Evolutionary conservation across 2,113 vertebrate species (phyloP), one percentile per base, ranked within the genome.

Genomic region (Corythornis madagascariensis): DNA sequence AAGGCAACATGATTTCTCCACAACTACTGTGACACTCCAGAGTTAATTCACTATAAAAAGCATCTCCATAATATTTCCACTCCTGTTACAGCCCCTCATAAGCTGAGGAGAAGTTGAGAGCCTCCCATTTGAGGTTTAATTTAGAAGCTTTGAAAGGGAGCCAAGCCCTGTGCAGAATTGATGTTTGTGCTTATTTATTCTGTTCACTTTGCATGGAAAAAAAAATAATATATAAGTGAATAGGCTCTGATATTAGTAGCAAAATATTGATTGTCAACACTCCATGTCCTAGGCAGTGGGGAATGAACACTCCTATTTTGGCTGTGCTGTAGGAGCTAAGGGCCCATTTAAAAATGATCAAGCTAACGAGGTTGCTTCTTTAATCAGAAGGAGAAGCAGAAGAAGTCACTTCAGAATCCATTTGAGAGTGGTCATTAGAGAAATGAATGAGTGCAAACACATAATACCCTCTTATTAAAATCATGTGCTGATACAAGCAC

Each of bases 221-320:
- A 19, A 85, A 20, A 20, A 21, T 75, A 20, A 18, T 16, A 85
- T 17, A 20, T 7, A 53, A 78, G 17, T 75, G 55, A 93, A 89
- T 45, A 60, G 86, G 40, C 60, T 91, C 33, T 83, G 67, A n/a
- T 88, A 92, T 38, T 84, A 83, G 79, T 56, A 52, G 35, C n/a
- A 79, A 89, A 89, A 93, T 84, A 94, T 84, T 91, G 80, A 82
- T 71, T 83, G 69, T 75, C 78, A 86, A 31, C 81, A 70, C 31
- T 53, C 21, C 10, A 48, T 84, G 71, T 78, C 71, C 61, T 14
- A n/a, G 52, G 75, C 70, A 71, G 31, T 7, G 20, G 35, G 47
- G 71, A 31, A 25, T 59, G 57, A 94, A 85, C 75, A 53, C 55
- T 64, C 60, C 53, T 43, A 64, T 38, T 83, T 76, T 57, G 43